These are phyloP conservation scores for Falcunculus frontatus DNA, from an alignment of 2,113 vertebrate species.

Conservation along the genomic window DNA sequence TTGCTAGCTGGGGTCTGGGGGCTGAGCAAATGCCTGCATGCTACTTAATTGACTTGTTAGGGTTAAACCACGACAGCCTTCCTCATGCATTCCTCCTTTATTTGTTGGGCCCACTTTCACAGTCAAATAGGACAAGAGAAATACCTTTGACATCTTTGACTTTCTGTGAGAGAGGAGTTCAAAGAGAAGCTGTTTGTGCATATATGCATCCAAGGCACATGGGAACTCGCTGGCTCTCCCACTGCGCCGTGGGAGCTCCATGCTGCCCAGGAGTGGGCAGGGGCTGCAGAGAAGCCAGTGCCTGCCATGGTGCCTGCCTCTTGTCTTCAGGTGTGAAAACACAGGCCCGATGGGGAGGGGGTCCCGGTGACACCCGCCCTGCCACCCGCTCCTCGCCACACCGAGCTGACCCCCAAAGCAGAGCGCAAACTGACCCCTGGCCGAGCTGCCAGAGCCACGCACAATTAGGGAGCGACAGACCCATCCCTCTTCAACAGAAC, in stretches of 20 bases:
- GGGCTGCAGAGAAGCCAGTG: rapidly evolving
- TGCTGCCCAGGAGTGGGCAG: rapidly evolving
- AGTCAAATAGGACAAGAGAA: not conserved
- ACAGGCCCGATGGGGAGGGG: rapidly evolving
- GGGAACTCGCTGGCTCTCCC: no score
- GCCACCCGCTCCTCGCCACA: rapidly evolving
- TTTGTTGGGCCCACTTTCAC: not conserved
- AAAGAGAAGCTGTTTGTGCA: not conserved
- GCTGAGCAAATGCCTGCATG: not conserved
- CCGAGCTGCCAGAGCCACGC: rapidly evolving
- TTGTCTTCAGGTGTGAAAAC: not conserved
- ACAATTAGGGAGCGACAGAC: no score
- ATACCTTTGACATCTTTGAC: not conserved
- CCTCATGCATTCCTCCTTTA: not conserved
- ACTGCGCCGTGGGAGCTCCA: rapidly evolving
- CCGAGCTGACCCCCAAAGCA: not conserved
- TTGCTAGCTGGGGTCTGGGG: no score
- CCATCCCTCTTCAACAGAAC: rapidly evolving
- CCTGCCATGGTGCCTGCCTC: rapidly evolving
- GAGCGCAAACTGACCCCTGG: rapidly evolving
- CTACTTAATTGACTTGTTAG: not conserved
- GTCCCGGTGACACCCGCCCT: rapidly evolving
- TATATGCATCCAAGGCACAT: rapidly evolving
- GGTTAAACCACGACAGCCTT: not conserved
- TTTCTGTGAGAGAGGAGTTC: not conserved